Evolutionary conservation across 2,888 invertebrate species (phyloP), one percentile per base, ranked within the genome.

Genomic region (Nudaria mundana): DNA sequence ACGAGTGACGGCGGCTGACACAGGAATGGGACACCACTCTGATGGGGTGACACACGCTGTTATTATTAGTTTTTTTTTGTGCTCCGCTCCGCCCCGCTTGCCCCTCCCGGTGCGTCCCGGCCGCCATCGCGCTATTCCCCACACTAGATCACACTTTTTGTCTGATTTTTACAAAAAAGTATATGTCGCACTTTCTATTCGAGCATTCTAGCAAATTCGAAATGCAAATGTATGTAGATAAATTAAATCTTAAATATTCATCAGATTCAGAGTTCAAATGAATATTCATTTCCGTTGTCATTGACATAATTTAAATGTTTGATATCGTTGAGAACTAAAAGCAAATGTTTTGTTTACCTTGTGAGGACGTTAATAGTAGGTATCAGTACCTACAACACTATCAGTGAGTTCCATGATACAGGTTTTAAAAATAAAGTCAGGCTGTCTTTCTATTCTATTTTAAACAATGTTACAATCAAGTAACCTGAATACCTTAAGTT

Each of bases 61-160:
- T 88, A 88, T 87, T 88, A 87, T 87, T 88, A 87, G 88, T 86
- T 86, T 85, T 87, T 86, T 85, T 87, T 86, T 84, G 80, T 78
- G 41, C 76, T 81, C 82, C 80, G 72, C 82, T 66, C 74, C 67
- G 57, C 66, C 63, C 69, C 67, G 56, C 66, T 64, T 66, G 56
- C 71, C 77, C 76, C 74, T 62, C 63, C 63, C 40, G 32, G 55
- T 68, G 63, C 66, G 63, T 59, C 57, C 52, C 67, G 64, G 76
- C 78, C 75, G 85, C 86, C 86, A 86, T 86, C 80, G 77, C 76
- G 83, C 86, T 83, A 85, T 85, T 81, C 70, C 70, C 70, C 71
- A 76, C 75, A 68, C 74, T 74, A 73, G 69, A 66, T 71, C 60
- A n/a, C 63, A 70, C 63, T 80, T 81, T 85, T 86, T 86, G 77